These are phyloP conservation scores for Cerastoderma edule DNA, from an alignment of 2,888 invertebrate species.

Conservation along the genomic window DNA sequence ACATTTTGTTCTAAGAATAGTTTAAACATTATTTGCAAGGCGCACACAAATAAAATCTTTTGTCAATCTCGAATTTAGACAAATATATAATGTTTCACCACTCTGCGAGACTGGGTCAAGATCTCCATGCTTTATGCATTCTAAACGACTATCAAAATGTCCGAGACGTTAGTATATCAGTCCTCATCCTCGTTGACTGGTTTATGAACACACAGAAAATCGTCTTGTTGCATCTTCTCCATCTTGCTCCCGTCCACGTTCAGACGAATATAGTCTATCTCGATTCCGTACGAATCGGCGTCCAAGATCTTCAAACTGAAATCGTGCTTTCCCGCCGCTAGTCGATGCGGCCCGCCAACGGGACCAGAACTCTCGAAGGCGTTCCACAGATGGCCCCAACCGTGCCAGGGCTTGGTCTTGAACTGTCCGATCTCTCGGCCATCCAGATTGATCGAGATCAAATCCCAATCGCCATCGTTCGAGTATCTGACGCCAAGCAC, in stretches of 20 bases:
- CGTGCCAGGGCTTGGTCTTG: conserved; percentile 34
- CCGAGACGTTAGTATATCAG: too few relatives aligned
- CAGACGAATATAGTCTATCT: conserved; percentile 60
- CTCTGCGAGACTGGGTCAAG: too few relatives aligned
- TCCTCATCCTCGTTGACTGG: too few relatives aligned
- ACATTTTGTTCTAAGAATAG: too few relatives aligned
- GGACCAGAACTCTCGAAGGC: conserved; percentile 55
- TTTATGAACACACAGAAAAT: conserved; percentile 54
- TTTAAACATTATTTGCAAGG: too few relatives aligned
- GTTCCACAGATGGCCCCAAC: conserved; percentile 60
- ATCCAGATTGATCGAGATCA: conserved; percentile 46
- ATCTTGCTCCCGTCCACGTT: conserved; percentile 48
- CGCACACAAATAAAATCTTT: too few relatives aligned
- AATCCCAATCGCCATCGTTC: conserved; percentile 60
- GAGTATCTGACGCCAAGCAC: conserved; percentile 56
- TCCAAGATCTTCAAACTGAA: conserved; percentile 45
- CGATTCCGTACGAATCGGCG: conserved; percentile 57
- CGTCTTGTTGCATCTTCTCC: conserved; percentile 33
- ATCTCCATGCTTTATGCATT: too few relatives aligned
- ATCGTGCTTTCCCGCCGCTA: conserved; percentile 45
- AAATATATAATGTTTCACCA: too few relatives aligned
- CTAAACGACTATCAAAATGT: too few relatives aligned
- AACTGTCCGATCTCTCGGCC: conserved; percentile 44
- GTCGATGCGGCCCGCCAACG: conserved; percentile 30
- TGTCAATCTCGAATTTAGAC: too few relatives aligned